Conservation (phyloP, 2,113 vertebrate species). For the Sapajus apella region DNA sequence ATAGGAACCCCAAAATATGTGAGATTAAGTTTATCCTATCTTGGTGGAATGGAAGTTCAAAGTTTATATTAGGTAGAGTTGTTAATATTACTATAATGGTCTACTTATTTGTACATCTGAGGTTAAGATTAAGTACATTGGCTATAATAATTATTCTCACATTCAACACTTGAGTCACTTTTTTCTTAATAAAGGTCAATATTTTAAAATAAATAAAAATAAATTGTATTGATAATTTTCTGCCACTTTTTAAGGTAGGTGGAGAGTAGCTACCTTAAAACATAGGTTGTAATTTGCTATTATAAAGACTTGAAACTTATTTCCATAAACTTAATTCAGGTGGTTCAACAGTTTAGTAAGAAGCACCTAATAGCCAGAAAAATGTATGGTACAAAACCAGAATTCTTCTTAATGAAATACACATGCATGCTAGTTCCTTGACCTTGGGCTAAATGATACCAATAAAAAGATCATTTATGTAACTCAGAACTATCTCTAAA, state of each 20-base stretch:
- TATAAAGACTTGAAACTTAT: background rate
- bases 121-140: background rate
- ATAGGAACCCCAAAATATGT: background rate
- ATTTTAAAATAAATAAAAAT: conserved; percentile 27
- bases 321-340: background rate
- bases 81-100: background rate
- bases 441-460: conserved; percentile 1
- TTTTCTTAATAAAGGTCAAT: background rate
- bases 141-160: background rate
- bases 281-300: conserved; percentile 14
- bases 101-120: background rate
- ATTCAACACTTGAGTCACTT: background rate
- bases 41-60: background rate
- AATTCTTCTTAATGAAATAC: conserved; percentile 5
- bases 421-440: background rate
- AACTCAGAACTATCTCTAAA: conserved; percentile 50
- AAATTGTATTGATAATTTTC: background rate
- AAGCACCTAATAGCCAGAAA: background rate
- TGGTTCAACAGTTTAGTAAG: conserved; percentile 5
- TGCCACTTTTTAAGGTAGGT: background rate
- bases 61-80: background rate
- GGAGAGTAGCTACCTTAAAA: background rate
- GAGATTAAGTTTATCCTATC: background rate
- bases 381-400: background rate
- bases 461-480: conserved; percentile 21